Evolutionary conservation across 2,888 invertebrate genomes (phyloP).

Genomic region (Idaea biselata): DNA sequence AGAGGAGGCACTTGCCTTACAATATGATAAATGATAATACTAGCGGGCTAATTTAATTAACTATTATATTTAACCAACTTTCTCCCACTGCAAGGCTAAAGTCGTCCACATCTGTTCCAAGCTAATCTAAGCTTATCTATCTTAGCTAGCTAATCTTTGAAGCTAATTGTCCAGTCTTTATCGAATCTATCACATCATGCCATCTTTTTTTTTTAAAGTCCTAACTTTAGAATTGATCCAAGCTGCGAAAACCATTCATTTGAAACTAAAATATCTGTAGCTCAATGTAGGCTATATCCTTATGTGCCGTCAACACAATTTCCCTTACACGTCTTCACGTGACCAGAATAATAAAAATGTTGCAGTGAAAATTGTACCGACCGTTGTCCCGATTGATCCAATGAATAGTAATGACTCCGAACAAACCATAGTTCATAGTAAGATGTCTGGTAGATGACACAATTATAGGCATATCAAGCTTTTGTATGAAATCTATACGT

Average conservation of each 20-base stretch:
- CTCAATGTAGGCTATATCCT: conserved; percentile 27
- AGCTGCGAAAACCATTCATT: neutral
- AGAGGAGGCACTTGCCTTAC: too few relatives aligned
- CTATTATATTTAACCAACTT: too few relatives aligned
- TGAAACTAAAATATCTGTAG: neutral
- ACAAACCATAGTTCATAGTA: conserved; percentile 43
- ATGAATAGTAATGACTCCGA: conserved; percentile 73
- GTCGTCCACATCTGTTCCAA: too few relatives aligned
- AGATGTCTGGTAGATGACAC: conserved; percentile 1
- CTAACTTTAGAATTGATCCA: neutral
- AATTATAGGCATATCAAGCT: conserved; percentile 28
- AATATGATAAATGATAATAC: too few relatives aligned
- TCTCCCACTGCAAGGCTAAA: too few relatives aligned
- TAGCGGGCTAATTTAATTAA: too few relatives aligned
- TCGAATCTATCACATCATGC: too few relatives aligned
- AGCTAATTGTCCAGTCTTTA: too few relatives aligned
- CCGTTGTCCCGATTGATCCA: conserved; percentile 61
- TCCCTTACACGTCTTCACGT: conserved; percentile 47
- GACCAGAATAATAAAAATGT: conserved; percentile 31
- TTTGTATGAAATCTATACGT: conserved; percentile 30
- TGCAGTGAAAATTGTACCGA: conserved; percentile 54
- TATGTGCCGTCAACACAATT: conserved; percentile 27
- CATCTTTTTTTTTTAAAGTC: neutral
- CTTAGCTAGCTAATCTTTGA: too few relatives aligned
- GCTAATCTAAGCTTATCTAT: too few relatives aligned